Evolutionary conservation across 2,113 vertebrate species (phyloP).

Genomic region (Salminus brasiliensis): DNA sequence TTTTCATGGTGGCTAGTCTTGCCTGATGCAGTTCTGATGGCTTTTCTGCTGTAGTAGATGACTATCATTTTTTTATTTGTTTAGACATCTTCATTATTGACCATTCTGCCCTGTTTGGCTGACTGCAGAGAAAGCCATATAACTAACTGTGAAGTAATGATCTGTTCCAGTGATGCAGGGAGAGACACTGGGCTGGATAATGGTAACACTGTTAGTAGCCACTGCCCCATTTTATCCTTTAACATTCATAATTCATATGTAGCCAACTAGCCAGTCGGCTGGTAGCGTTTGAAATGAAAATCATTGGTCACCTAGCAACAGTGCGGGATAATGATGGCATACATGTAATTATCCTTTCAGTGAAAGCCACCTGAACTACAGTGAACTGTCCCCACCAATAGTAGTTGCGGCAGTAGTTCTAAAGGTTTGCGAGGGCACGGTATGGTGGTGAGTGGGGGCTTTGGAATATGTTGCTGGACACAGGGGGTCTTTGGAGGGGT

Average conservation of each 20-base stretch:
- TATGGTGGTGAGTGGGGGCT: background rate
- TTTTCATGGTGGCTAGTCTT: too few species aligned
- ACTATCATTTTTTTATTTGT: background rate
- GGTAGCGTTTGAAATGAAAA: background rate
- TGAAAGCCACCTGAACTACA: background rate
- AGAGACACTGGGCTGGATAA: background rate
- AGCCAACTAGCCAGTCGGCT: background rate
- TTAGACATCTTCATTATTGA: background rate
- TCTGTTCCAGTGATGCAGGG: background rate
- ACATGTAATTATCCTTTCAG: slow-evolving; percentile 8
- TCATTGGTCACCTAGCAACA: slow-evolving; percentile 7
- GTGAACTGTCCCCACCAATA: background rate
- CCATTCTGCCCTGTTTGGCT: background rate
- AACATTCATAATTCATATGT: slow-evolving; percentile 4
- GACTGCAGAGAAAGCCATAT: background rate
- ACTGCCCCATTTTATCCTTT: background rate
- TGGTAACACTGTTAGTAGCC: background rate
- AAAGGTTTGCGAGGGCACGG: background rate
- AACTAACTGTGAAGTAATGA: background rate
- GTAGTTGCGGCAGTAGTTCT: background rate
- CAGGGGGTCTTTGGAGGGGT: background rate
- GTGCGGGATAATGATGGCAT: slow-evolving; percentile 18
- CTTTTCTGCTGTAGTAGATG: too few species aligned
- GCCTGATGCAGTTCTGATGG: too few species aligned
- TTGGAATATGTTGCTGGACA: background rate